Evolutionary conservation across 2,797 vertebrate species (phyloP).

Genomic region (Bradypus variegatus): DNA sequence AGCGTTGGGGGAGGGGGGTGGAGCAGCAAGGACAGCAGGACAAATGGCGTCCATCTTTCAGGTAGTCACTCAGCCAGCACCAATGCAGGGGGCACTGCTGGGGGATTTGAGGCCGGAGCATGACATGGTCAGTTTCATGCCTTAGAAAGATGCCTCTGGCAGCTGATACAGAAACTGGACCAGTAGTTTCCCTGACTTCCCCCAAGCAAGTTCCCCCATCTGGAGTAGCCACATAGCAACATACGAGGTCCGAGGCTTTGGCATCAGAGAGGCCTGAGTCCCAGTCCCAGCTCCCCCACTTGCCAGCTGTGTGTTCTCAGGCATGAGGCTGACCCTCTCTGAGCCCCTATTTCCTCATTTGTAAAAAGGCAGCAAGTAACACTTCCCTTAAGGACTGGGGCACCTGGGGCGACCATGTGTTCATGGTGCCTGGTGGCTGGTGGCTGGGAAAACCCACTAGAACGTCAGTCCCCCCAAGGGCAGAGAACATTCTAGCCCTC

Average conservation of each 20-base stretch:
- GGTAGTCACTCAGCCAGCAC: not conserved
- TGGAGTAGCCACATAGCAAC: not conserved
- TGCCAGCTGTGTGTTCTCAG: not conserved
- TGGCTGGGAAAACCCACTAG: too few species aligned
- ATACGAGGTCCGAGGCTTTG: not conserved
- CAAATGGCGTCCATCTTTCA: not conserved
- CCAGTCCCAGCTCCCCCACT: not conserved
- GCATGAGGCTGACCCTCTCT: not conserved
- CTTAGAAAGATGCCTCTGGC: not conserved
- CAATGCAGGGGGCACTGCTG: not conserved
- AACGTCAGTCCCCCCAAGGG: not conserved
- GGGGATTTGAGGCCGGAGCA: not conserved
- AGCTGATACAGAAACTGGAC: not conserved
- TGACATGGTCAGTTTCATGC: rapidly evolving
- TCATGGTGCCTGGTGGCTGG: not conserved
- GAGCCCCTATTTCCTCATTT: not conserved
- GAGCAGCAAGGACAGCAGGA: not conserved
- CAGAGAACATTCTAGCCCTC: not conserved
- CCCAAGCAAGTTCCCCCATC: not conserved
- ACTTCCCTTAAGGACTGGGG: not conserved
- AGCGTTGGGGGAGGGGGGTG: not conserved
- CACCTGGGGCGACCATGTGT: rapidly evolving
- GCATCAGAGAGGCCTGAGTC: not conserved
- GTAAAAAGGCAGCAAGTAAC: not conserved
- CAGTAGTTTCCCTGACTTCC: not conserved